Percentiles rank a stretch among this genome's conserved stretches.
Evolutionary conservation across 2,888 invertebrate species (phyloP).

Genomic region (Baronia brevicornis): DNA sequence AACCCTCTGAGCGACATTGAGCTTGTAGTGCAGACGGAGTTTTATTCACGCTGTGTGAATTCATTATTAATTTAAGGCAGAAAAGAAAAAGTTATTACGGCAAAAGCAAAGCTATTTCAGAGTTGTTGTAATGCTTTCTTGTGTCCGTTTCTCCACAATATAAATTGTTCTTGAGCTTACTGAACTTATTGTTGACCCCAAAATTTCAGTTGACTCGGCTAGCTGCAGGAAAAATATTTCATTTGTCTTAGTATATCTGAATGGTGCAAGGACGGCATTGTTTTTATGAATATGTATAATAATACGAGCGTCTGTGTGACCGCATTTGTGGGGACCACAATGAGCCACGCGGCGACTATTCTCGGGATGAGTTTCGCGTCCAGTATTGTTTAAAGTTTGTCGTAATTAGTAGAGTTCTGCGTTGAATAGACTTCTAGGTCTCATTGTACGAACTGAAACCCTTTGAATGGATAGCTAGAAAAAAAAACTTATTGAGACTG

Average conservation of each 20-base stretch:
- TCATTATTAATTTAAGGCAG: too few relatives aligned
- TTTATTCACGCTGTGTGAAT: too few relatives aligned
- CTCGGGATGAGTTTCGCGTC: constrained; percentile 70
- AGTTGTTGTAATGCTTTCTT: too few relatives aligned
- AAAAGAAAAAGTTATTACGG: too few relatives aligned
- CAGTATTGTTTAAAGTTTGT: constrained; percentile 75
- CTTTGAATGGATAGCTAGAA: constrained; percentile 19
- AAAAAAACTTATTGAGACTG: constrained; percentile 10
- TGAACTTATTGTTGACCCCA: constrained; percentile 25
- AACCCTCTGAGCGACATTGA: too few relatives aligned
- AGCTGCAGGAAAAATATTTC: constrained; percentile 45
- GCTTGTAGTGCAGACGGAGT: too few relatives aligned
- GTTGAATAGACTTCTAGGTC: constrained; percentile 65
- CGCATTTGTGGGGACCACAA: constrained; percentile 68
- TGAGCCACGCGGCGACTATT: constrained; percentile 61
- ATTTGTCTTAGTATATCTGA: constrained; percentile 63
- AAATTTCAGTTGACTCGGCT: constrained; percentile 29
- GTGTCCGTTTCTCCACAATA: too few relatives aligned
- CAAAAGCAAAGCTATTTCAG: too few relatives aligned
- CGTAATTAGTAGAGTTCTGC: constrained; percentile 70
- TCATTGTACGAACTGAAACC: constrained; percentile 45
- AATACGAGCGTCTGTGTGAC: constrained; percentile 63
- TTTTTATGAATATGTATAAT: constrained; percentile 70
- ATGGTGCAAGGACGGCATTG: constrained; percentile 61
- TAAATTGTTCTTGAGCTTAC: constrained; percentile 10